A percentile compares a stretch with the other conserved stretches of the same genome.
Conservation (phyloP, 2,113 vertebrate species). For the Neodontobutis hainanensis region DNA sequence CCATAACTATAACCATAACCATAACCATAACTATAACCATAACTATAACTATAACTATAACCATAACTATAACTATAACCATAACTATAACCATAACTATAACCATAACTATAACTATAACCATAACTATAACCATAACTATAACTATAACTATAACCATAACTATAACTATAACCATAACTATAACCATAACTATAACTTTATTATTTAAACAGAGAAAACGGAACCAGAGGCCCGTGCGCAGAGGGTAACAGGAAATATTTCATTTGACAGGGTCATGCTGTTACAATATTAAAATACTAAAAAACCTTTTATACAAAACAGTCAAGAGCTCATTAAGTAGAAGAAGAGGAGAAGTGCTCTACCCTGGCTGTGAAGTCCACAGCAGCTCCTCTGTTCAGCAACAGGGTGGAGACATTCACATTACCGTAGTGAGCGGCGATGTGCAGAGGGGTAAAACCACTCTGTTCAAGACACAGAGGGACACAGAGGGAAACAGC, state of each 20-base stretch:
- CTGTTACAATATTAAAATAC: background rate
- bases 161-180: too few relatives aligned
- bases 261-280: background rate
- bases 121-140: too few relatives aligned
- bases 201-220: background rate
- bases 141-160: too few relatives aligned
- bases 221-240: too few relatives aligned
- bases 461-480: conserved; percentile 83
- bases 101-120: too few relatives aligned
- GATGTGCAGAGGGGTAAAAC: conserved; percentile 97
- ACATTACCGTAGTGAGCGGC: conserved; percentile 92
- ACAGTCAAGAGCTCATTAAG: background rate
- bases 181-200: too few relatives aligned
- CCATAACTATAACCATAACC: too few relatives aligned
- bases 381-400: conserved; percentile 96
- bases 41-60: too few relatives aligned
- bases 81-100: too few relatives aligned
- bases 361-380: conserved; percentile 96
- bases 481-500: conserved; percentile 51
- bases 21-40: too few relatives aligned
- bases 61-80: too few relatives aligned
- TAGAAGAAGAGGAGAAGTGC: conserved; percentile 18
- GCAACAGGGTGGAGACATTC: conserved; percentile 96
- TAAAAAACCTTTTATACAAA: background rate
- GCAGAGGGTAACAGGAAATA: conserved; percentile 14